These are phyloP conservation scores for Acropora yongei DNA, from an alignment of 64 coral and sea anemone species.

Conservation along the genomic window DNA sequence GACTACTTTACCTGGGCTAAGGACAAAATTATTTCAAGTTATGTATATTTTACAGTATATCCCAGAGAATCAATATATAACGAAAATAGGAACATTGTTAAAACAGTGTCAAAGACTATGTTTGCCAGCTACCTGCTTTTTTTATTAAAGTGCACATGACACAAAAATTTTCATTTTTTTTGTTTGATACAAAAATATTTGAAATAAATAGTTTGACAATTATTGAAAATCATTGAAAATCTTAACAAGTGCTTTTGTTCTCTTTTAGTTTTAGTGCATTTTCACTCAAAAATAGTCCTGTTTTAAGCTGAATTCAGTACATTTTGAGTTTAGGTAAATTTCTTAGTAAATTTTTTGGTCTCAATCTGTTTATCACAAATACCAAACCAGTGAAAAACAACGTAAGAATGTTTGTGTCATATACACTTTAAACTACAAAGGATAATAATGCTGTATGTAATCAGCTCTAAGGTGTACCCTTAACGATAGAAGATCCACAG, in stretches of 20 bases:
- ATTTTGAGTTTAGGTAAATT: too few species aligned
- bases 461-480: neutral
- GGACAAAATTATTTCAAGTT: neutral
- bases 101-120: neutral
- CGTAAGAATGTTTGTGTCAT: neutral
- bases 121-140: neutral
- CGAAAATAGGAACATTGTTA: neutral
- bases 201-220: too few species aligned
- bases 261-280: too few species aligned
- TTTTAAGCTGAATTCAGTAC: too few species aligned
- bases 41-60: neutral
- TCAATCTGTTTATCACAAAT: too few species aligned
- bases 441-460: neutral
- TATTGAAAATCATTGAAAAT: too few species aligned
- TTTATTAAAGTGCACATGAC: too few species aligned
- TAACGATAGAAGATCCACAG: constrained; percentile 83
- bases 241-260: too few species aligned
- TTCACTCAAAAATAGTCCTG: too few species aligned
- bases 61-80: neutral
- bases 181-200: too few species aligned
- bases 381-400: neutral
- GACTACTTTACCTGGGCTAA: neutral
- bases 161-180: too few species aligned
- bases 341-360: too few species aligned
- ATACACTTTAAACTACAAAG: neutral